phyloP scores from a whole-genome alignment of 2,113 vertebrate species.

The Uria aalge region DNA sequence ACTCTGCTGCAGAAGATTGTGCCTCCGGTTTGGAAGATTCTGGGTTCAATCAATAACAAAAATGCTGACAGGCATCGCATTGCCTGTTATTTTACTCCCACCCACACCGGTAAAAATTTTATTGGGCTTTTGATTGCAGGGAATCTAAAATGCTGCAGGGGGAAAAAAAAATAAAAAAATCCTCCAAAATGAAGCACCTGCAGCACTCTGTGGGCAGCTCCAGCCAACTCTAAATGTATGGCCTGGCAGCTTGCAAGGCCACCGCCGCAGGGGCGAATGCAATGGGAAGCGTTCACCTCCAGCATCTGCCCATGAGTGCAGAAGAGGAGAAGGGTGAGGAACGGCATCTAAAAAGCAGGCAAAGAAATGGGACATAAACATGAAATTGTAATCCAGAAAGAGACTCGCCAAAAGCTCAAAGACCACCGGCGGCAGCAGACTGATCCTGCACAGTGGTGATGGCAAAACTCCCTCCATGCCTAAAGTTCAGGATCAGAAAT shows the following conservation, averaged over 20 bases:
- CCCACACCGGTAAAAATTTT: background rate
- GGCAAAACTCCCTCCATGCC: background rate
- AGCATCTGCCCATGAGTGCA: background rate
- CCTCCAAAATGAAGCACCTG: background rate
- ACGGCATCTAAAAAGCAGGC: background rate
- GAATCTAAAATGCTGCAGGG: background rate
- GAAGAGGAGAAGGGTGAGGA: background rate
- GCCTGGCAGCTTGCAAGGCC: background rate
- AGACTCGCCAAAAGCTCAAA: background rate
- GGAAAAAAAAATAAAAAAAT: background rate
- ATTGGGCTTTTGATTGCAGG: background rate
- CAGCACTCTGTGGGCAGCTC: background rate
- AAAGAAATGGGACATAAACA: background rate
- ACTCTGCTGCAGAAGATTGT: background rate
- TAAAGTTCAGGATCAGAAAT: background rate
- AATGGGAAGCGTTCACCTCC: background rate
- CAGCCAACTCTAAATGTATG: background rate
- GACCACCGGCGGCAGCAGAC: background rate
- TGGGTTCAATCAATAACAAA: background rate
- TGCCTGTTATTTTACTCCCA: background rate
- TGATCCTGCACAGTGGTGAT: background rate
- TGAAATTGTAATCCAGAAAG: background rate
- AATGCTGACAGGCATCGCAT: background rate
- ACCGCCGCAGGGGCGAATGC: rapidly evolving
- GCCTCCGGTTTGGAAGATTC: background rate